Base-by-base conservation (phyloP, 2,888 invertebrate genomes). In the Xanthia icteritia region DNA sequence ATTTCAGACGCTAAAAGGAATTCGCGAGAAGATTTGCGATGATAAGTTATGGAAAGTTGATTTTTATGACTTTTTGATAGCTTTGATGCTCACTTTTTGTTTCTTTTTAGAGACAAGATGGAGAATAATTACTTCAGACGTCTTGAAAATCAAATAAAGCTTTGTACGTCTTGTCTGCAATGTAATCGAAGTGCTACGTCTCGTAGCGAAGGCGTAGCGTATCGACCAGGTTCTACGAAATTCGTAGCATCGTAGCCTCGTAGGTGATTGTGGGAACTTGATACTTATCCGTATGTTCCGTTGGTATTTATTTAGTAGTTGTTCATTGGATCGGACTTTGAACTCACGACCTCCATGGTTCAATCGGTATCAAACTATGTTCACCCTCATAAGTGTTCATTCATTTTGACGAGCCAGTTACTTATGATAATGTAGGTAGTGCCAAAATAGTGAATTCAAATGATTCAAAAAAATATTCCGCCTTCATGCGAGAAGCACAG, bases 151-250 rank as follows among this genome's bases (percentile, higher is more conserved):
- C 76, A 61, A 82, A 61, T 70, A 76, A 65, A 61, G 27, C 42
- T 48, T 45, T 61, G 5, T 51, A 42, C 9, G 17, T 31, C 51
- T 54, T 54, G 54, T 73, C 36, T 31, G 9, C 39, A 2, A 82
- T 31, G 39, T 61, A 61, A 71, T 83, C 48, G 2, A 74, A 64
- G 74, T 56, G 70, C 82, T 82, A 76, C 68, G 77, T 2, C 51
- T n/a, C 77, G 73, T 86, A 85, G 84, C 67, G 42, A 51, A 58
- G 15, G 31, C 85, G 76, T 85, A 84, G 77, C 83, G 5, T 64
- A 77, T 74, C 78, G 69, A 78, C 36, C 56, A 42, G 13, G 36
- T 58, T 78, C 86, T 81, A 86, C 78, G 76, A 73, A 71, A 61
- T 76, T 67, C 54, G 84, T 81, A 86, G 81, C 79, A 27, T 20